A percentile compares a stretch with the other conserved stretches of the same genome.
These are phyloP conservation scores for Panthera uncia DNA, from an alignment of 2,113 vertebrate species.

Conservation along the genomic window DNA sequence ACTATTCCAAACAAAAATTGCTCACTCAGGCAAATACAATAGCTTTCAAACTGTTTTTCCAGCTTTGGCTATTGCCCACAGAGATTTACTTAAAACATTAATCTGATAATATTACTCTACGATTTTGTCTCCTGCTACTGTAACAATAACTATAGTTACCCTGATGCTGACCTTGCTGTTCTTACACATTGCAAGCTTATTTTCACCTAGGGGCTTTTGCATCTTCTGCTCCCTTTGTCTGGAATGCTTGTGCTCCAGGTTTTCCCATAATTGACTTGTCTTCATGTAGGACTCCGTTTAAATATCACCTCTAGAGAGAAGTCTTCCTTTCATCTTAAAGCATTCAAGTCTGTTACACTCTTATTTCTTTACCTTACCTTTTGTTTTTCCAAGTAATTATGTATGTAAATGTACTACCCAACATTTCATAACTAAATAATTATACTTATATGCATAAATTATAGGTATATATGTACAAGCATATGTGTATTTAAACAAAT, in stretches of 20 bases:
- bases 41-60: background rate
- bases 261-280: background rate
- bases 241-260: rapidly evolving
- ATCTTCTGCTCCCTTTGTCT: background rate
- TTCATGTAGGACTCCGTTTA: background rate
- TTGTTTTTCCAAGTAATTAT: background rate
- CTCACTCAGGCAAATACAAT: background rate
- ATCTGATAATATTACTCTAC: background rate
- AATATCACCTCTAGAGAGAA: background rate
- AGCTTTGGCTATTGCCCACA: background rate
- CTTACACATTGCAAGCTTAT: background rate
- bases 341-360: background rate
- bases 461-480: background rate
- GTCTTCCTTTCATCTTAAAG: background rate
- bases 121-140: background rate
- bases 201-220: background rate
- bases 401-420: background rate
- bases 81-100: background rate
- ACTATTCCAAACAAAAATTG: background rate
- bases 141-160: background rate
- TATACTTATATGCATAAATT: background rate
- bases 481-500: background rate
- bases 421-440: background rate
- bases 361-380: background rate
- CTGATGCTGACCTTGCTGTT: background rate